A percentile compares a stretch with the other conserved stretches of the same genome.
Evolutionary conservation across 2,113 vertebrate genomes (phyloP).

Genomic region (Ceyx margarethae): DNA sequence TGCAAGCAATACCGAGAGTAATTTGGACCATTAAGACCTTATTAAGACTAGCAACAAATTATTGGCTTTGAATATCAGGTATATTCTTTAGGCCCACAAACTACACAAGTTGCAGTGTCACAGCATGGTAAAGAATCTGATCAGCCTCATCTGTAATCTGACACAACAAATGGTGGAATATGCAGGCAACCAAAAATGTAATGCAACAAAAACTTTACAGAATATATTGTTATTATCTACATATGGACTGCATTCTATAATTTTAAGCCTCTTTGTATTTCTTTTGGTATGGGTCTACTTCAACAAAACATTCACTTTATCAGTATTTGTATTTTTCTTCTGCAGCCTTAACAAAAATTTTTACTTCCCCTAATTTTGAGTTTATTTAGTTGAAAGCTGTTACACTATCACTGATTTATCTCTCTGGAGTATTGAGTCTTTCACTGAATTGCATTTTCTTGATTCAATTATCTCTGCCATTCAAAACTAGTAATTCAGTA

Average conservation of each 20-base stretch:
- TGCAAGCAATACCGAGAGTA: not conserved
- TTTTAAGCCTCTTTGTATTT: not conserved
- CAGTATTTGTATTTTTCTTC: not conserved
- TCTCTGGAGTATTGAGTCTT: not conserved
- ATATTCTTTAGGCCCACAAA: not conserved
- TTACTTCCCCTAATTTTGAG: not conserved
- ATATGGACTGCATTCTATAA: not conserved
- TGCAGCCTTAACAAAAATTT: not conserved
- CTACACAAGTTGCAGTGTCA: not conserved
- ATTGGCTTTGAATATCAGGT: not conserved
- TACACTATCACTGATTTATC: not conserved
- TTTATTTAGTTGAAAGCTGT: not conserved
- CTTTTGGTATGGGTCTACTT: not conserved
- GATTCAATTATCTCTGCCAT: constrained; percentile 4
- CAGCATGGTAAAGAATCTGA: not conserved
- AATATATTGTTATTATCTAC: not conserved
- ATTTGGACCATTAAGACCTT: not conserved
- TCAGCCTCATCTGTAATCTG: not conserved
- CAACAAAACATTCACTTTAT: not conserved
- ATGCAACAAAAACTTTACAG: not conserved
- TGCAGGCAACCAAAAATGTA: not conserved
- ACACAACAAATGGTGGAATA: not conserved
- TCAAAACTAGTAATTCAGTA: not conserved
- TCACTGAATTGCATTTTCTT: not conserved
- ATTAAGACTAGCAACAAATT: not conserved